Evolutionary conservation across 2,888 invertebrate species (phyloP), one percentile per base, ranked within the genome.

Genomic region (Orchesella flavescens): DNA sequence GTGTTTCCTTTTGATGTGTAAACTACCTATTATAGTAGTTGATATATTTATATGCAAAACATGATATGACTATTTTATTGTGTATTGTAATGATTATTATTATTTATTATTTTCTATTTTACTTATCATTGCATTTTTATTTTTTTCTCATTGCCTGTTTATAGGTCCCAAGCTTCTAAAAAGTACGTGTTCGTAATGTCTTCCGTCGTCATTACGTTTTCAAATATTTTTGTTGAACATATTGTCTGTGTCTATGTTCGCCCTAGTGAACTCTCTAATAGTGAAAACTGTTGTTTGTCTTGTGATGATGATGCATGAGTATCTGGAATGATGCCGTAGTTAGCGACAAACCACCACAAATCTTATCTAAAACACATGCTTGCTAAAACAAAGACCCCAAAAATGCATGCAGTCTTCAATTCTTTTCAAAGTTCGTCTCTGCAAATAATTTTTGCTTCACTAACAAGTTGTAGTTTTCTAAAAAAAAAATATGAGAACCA

Each of bases 151-250:
- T 72, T 84, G 83, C 83, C 83, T 84, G 72, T 66, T 73, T 82
- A 66, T 84, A 84, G 83, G 83, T 84, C 83, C 74, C 81, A 81
- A 81, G 66, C 83, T 83, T 78, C 83, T 79, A 84, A 84, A 84
- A 84, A 84, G 83, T 84, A 84, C 83, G 83, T 84, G 78, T 83
- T 78, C 74, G 73, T 78, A 74, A 74, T 79, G 83, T 84, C 78
- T 78, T 49, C 78, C 34, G 73, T 83, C 78, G 68, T 83, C 77
- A 74, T 49, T 78, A 34, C 34, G 34, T 78, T 83, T 76, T 72
- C 24, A 23, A 79, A 63, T 19, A 46, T 49, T 19, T 53, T 75
- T 65, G 12, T 72, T 21, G 15, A 34, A 71, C 43, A n/a, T 24
- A 13, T 43, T 73, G 21, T 44, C 12, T 65, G 63, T 46, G 63